Evolutionary conservation across 35 echinoderm and acorn worm species (phyloP), one percentile per base, ranked within the genome.

Genomic region (Ophiothrix spiculata): DNA sequence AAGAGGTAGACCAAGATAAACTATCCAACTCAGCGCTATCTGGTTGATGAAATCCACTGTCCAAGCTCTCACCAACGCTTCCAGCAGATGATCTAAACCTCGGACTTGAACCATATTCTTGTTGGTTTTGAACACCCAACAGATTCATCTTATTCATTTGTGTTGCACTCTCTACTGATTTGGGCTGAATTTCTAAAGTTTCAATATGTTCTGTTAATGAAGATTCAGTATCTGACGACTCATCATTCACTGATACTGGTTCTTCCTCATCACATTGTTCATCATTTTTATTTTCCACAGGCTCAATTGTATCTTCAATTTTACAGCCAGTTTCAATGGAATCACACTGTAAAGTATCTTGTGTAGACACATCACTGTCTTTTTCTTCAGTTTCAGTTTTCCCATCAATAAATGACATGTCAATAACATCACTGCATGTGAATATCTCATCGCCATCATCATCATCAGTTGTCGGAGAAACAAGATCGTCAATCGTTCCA

Each of bases 41-140:
- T 0, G 75, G 79, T 75, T 90, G 88, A 56, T 75, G 74, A 42
- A 90, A 90, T 38, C 88, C 88, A 78, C 88, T 90, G 75, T 90
- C 88, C 16, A 84, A 41, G 38, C 88, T 90, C 23, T 69, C 60
- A 25, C 60, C 60, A 12, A 69, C 60, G 25, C 60, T 69, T 28
- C 8, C 60, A 12, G 60, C 25, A 28, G 60, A 69, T n/a, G 1
- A 6, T 2, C 60, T 6, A 2, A 69, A 69, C 29, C 25, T 15
- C 25, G 25, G 60, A 69, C 10, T 69, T 25, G 3, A 12, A 25
- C 60, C 23, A 12, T 15, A 12, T 69, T 4, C 25, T 49, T 19
- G 6, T 6, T 10, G 6, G 29, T 69, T 15, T n/a, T 69, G 4
- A n/a, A 69, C 23, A 25, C 29, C 10, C 4, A 69, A 25, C 17